These are phyloP conservation scores for Taenioides sp. DNA, from an alignment of 2,797 vertebrate genomes.

Conservation along the genomic window DNA sequence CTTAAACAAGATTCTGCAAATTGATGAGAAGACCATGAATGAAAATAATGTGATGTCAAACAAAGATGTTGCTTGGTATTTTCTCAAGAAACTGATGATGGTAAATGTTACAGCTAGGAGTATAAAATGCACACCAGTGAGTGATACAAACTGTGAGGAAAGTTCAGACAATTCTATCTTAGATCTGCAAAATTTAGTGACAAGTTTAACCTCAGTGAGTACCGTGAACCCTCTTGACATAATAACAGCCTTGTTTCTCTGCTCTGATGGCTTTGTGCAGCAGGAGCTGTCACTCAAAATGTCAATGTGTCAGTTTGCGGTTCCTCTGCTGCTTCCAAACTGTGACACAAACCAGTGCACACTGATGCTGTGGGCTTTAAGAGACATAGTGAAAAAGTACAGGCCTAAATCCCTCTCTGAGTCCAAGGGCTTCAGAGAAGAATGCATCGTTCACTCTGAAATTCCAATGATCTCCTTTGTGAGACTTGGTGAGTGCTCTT, in stretches of 20 bases:
- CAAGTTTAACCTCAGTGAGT: neutral
- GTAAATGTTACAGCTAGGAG: constrained; percentile 67
- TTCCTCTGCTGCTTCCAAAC: constrained; percentile 79
- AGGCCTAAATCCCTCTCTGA: constrained; percentile 68
- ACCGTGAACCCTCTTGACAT: constrained; percentile 74
- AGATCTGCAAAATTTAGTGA: constrained; percentile 10
- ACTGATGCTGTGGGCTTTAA: constrained; percentile 84
- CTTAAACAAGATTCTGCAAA: constrained; percentile 60
- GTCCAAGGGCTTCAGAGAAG: constrained; percentile 70
- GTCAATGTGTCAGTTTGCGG: constrained; percentile 74
- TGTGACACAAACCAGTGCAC: constrained; percentile 56
- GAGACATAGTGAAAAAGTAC: constrained; percentile 73
- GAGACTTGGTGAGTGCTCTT: constrained; percentile 64
- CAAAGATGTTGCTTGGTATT: constrained; percentile 61
- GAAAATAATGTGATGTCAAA: constrained; percentile 45
- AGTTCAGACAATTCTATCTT: neutral
- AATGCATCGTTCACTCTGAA: constrained; percentile 65
- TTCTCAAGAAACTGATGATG: constrained; percentile 73
- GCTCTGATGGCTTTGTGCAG: constrained; percentile 81
- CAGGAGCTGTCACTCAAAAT: constrained; percentile 78
- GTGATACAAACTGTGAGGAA: constrained; percentile 12
- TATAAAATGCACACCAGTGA: constrained; percentile 17
- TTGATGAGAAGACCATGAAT: constrained; percentile 46
- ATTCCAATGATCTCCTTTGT: constrained; percentile 73
- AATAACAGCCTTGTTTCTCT: constrained; percentile 77